Conservation (phyloP, 2,797 vertebrate genomes). For the Florisuga fusca region DNA sequence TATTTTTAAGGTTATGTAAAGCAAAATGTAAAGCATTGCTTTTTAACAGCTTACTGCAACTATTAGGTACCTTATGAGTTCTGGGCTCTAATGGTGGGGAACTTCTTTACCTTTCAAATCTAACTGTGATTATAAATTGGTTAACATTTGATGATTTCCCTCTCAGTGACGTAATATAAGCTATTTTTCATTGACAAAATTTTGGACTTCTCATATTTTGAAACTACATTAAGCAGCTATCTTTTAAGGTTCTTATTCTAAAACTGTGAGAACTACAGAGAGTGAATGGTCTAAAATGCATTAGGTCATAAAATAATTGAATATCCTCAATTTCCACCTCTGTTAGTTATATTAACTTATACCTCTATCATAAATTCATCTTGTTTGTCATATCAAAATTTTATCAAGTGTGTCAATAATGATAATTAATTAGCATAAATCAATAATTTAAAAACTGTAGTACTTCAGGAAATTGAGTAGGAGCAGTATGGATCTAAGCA, state of each 20-base stretch:
- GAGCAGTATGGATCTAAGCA: not conserved
- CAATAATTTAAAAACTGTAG: not conserved
- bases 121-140: not conserved
- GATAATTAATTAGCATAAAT: not conserved
- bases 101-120: not conserved
- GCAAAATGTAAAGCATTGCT: not conserved
- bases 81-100: not conserved
- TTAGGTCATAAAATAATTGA: not conserved
- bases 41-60: not conserved
- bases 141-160: not conserved
- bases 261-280: not conserved
- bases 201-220: not conserved
- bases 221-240: not conserved
- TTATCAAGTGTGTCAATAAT: not conserved
- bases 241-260: not conserved
- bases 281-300: not conserved
- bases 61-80: not conserved
- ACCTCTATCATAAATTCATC: not conserved
- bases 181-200: not conserved
- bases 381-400: not conserved
- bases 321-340: not conserved
- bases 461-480: not conserved
- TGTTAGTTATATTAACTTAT: not conserved
- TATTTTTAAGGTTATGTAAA: constrained; percentile 33
- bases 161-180: not conserved